These are phyloP conservation scores for Podabrus alpinus DNA, from an alignment of 2,888 invertebrate species.

Conservation along the genomic window DNA sequence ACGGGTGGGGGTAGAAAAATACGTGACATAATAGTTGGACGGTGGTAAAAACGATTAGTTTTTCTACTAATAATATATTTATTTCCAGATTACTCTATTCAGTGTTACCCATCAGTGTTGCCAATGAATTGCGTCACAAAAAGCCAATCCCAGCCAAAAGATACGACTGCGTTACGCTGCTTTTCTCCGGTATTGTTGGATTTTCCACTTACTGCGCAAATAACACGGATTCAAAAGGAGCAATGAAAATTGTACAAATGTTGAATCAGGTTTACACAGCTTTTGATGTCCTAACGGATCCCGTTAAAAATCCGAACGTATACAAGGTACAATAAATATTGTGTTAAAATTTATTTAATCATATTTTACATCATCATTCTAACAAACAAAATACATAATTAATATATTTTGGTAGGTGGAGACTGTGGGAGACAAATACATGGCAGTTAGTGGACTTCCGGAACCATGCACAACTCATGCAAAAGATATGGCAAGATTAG, in stretches of 20 bases:
- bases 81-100: constrained; percentile 83
- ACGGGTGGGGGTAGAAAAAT: no score
- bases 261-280: constrained; percentile 92
- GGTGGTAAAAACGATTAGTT: no score
- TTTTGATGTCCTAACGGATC: constrained; percentile 91
- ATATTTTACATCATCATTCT: neutral
- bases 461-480: constrained; percentile 90
- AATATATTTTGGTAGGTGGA: constrained; percentile 72
- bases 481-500: constrained; percentile 85
- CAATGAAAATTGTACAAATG: constrained; percentile 95
- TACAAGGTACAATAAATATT: constrained; percentile 84
- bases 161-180: constrained; percentile 87
- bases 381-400: neutral
- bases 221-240: constrained; percentile 88
- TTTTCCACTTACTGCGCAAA: constrained; percentile 89
- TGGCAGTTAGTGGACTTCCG: constrained; percentile 95
- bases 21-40: no score
- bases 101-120: constrained; percentile 90
- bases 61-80: neutral
- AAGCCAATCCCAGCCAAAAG: constrained; percentile 87
- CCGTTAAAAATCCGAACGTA: constrained; percentile 89
- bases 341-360: neutral
- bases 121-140: constrained; percentile 90
- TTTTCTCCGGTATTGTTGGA: constrained; percentile 93
- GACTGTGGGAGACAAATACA: constrained; percentile 97